These are phyloP conservation scores for Caerostris darwini DNA, from an alignment of 1,140 invertebrate genomes.

Conservation along the genomic window DNA sequence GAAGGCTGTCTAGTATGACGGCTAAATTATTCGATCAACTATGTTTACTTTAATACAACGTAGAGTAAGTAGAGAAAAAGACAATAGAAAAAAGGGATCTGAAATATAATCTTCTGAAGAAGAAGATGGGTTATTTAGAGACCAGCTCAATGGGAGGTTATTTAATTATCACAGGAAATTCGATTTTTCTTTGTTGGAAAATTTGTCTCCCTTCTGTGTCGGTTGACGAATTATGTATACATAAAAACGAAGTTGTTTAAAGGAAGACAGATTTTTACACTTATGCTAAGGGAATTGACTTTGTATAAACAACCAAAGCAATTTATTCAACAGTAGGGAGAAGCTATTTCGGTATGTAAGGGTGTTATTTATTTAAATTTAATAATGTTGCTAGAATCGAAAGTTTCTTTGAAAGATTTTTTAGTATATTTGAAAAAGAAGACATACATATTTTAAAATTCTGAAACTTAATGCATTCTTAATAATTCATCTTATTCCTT, in stretches of 20 bases:
- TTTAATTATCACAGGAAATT: conserved; percentile 40
- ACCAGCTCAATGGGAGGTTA: not conserved
- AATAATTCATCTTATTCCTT: no score
- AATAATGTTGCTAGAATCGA: not conserved
- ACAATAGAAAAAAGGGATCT: not conserved
- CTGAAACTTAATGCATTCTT: no score
- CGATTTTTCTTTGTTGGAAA: not conserved
- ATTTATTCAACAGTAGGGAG: not conserved
- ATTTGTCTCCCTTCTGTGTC: not conserved
- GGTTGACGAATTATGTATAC: not conserved
- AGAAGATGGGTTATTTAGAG: not conserved
- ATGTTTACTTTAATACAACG: not conserved
- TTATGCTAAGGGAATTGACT: not conserved
- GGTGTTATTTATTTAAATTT: conserved; percentile 5
- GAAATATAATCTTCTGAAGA: conserved; percentile 37
- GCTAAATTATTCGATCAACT: conserved; percentile 28
- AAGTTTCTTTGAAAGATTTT: no score
- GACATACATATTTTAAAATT: no score
- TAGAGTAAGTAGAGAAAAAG: not conserved
- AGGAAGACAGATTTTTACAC: conserved; percentile 11
- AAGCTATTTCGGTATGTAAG: not conserved
- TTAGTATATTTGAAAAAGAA: no score
- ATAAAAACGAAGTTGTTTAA: conserved; percentile 24
- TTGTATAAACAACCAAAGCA: not conserved
- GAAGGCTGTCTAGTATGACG: not conserved